Base-by-base conservation (phyloP, 2,113 vertebrate genomes). In the Triplophysa rosa region DNA sequence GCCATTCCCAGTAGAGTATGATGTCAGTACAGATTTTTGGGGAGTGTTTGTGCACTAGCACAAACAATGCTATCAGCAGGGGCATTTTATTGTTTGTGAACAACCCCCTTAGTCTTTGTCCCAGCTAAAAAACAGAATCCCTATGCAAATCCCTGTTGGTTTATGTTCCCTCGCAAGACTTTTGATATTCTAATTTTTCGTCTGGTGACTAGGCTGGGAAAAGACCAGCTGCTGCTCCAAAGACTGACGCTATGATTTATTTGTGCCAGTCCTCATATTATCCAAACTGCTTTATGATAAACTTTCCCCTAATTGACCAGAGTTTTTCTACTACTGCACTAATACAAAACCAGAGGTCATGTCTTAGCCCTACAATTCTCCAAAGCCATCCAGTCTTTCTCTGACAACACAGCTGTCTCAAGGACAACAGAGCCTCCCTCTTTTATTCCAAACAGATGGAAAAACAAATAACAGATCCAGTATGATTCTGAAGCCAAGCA, bases 361-460 rank as follows among this genome's bases (percentile, higher is more conserved):
- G 3, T 49, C 42, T 49, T 14, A 29, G 21, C 42, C 37, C 40
- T 26, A 12, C 64, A 58, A 17, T 64, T 33, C 64, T 67, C 52
- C 49, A 58, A 21, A 33, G 2, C 23, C 56, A 0, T 16, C 40
- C 42, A 29, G 26, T 66, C 40, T 58, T 71, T 62, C 37, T 61
- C 67, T 78, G 67, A 79, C 78, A 72, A 72, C 78, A 79, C 58
- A 69, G 65, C 67, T 69, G 77, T 71, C 67, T 63, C 42, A 56
- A 67, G 64, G 59, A 72, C 78, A 65, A 65, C 78, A 72, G 33
- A 62, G 26, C 68, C 78, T 61, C 77, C 77, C 54, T 78, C 59
- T 68, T 81, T 74, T 68, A 66, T 68, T 74, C 49, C 58, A 64
- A 78, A 78, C 76, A 78, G 76, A 78, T 78, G 65, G 71, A 81